Evolutionary conservation across 2,888 invertebrate genomes (phyloP), one percentile per base, ranked within the genome.

Genomic region (Cephus pulcher): DNA sequence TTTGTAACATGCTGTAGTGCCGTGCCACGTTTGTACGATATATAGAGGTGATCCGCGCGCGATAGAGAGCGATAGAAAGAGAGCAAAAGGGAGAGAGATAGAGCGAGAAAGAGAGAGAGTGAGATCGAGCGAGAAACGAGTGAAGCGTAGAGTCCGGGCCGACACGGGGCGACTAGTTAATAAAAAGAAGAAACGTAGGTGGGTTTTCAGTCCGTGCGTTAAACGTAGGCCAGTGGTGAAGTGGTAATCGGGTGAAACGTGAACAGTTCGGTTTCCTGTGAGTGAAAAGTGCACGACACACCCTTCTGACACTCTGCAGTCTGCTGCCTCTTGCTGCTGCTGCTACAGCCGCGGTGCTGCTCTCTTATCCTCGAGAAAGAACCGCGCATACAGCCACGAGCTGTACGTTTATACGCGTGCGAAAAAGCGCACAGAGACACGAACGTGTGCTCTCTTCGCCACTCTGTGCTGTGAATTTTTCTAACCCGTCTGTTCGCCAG

Each of bases 311-410:
- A 87, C 86, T 85, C 87, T 81, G 85, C 88, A 87, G 91, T 92
- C 92, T 92, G 92, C 91, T 91, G 92, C 93, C 93, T 92, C 92
- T 92, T 90, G 89, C 83, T 78, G 81, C 84, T 78, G 83, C 84
- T 86, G 89, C 83, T 84, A 83, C 88, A 69, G 73, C 40, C 40
- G 40, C 40, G 40, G 70, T 35, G 30, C 74, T 40, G 30, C 74
- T 35, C 33, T 40, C 40, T 40, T 40, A 40, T 40, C 40, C 40
- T 40, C 40, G 15, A 15, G 15, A 40, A 40, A 40, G 40, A 40
- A 40, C 40, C 40, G 40, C 40, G 12, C 40, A 40, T 40, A 40
- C 40, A 40, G 40, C 40, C 40, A 40, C 40, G 40, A 15, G 40
- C 40, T 40, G 40, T 40, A 40, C 40, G 40, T 40, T 40, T 40